Evolutionary conservation across 2,113 vertebrate species (phyloP).

Genomic region (Eolophus roseicapilla): DNA sequence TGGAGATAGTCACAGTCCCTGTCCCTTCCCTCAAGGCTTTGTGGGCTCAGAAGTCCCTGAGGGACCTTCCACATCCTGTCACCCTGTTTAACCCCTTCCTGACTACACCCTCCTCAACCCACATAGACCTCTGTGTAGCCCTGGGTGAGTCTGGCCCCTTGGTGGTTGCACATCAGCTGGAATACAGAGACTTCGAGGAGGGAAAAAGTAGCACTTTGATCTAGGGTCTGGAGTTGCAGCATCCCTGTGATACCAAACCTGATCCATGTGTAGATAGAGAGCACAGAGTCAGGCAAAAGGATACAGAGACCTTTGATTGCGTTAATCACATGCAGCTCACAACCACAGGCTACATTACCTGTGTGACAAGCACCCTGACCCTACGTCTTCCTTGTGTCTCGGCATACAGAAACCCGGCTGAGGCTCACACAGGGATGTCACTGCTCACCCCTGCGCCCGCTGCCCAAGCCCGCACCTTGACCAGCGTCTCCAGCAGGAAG

Average conservation of each 20-base stretch:
- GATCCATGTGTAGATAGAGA: neutral
- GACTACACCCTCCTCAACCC: conserved; percentile 70
- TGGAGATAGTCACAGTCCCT: neutral
- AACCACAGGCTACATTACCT: neutral
- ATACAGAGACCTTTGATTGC: neutral
- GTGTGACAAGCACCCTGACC: neutral
- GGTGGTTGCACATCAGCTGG: neutral
- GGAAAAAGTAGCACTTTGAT: neutral
- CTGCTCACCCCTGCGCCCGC: neutral
- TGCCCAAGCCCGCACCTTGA: conserved; percentile 61
- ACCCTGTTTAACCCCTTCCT: neutral
- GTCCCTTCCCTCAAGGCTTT: neutral
- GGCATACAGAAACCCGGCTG: neutral
- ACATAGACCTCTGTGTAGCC: conserved; percentile 80
- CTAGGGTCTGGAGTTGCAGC: neutral
- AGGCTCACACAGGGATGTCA: neutral
- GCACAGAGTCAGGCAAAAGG: neutral
- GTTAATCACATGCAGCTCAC: neutral
- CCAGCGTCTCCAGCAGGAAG: conserved; percentile 4
- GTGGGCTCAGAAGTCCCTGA: neutral
- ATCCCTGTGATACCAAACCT: neutral
- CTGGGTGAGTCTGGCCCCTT: conserved; percentile 55
- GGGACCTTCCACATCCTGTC: neutral
- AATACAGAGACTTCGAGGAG: neutral
- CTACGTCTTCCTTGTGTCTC: neutral